Evolutionary conservation across 2,888 invertebrate genomes (phyloP).

Genomic region (Argyresthia goedartella): DNA sequence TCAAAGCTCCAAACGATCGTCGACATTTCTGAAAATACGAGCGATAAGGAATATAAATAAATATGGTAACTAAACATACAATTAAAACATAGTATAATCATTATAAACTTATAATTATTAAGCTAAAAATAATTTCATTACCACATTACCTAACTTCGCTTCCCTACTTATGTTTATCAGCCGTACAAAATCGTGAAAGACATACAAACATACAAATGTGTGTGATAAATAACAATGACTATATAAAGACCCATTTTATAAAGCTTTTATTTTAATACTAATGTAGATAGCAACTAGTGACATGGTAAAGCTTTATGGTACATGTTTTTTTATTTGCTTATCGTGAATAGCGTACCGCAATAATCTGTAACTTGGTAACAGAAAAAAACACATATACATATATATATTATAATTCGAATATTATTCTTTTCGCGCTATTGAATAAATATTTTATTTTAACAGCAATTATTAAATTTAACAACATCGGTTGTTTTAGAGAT

Average conservation of each 20-base stretch:
- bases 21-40: constrained; percentile 12
- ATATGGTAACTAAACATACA: background rate
- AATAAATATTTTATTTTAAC: too few relatives aligned
- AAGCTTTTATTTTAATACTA: background rate
- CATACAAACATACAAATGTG: background rate
- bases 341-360: too few relatives aligned
- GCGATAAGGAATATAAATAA: constrained; percentile 3
- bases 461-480: too few relatives aligned
- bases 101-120: constrained; percentile 3
- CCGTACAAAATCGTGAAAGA: background rate
- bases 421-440: too few relatives aligned
- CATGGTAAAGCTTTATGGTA: background rate
- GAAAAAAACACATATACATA: too few relatives aligned
- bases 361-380: too few relatives aligned
- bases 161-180: background rate
- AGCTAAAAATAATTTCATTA: background rate
- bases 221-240: background rate
- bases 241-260: background rate
- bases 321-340: too few relatives aligned
- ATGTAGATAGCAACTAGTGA: background rate
- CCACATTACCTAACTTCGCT: background rate
- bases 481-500: too few relatives aligned
- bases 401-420: too few relatives aligned
- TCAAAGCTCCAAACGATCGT: constrained; percentile 15
- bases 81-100: background rate